A percentile compares a stretch with the other conserved stretches of the same genome.
phyloP scores from a whole-genome alignment of 2,113 vertebrate species.

The Ploceus nigricollis region DNA sequence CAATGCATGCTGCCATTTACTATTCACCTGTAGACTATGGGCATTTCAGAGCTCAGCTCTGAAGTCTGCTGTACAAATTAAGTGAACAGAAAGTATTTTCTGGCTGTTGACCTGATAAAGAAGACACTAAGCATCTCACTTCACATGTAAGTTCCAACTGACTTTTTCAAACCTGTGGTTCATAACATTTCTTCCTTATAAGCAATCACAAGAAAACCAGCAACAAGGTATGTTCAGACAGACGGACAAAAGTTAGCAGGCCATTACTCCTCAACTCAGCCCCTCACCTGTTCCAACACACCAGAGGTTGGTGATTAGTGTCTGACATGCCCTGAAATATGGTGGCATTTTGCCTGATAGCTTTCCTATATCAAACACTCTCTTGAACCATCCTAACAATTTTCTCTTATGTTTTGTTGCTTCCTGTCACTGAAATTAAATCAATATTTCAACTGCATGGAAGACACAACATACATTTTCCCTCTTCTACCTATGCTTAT shows the following conservation, averaged over 20 bases:
- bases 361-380: not conserved
- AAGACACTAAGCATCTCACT: slow-evolving; percentile 26
- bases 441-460: not conserved
- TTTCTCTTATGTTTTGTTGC: not conserved
- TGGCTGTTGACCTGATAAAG: slow-evolving; percentile 27
- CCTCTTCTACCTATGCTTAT: not conserved
- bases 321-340: not conserved
- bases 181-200: not conserved
- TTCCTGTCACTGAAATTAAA: slow-evolving; percentile 14
- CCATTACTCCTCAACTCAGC: not conserved
- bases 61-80: not conserved
- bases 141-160: not conserved
- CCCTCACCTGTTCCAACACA: not conserved
- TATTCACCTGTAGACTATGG: not conserved
- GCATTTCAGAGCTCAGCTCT: not conserved
- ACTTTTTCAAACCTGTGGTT: not conserved
- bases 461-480: not conserved
- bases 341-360: not conserved
- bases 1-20: not conserved
- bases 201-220: not conserved
- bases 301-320: not conserved
- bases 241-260: not conserved
- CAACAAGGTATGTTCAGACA: not conserved
- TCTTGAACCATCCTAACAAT: not conserved
- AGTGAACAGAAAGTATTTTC: not conserved